These are phyloP conservation scores for Glareola pratincola DNA, from an alignment of 2,113 vertebrate genomes.

Conservation along the genomic window DNA sequence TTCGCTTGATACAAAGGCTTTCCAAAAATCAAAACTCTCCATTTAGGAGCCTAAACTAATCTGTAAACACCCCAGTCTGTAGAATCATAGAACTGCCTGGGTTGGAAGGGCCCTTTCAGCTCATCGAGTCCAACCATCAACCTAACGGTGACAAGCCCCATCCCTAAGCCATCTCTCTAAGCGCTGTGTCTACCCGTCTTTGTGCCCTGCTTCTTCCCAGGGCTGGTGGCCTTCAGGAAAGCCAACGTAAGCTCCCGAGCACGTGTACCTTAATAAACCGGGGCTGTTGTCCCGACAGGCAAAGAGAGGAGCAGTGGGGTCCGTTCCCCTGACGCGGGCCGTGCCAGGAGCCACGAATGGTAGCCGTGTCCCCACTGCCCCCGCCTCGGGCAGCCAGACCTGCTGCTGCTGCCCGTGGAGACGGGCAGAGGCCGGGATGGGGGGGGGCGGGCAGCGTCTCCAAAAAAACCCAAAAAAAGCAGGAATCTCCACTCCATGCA, in stretches of 20 bases:
- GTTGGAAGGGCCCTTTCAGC: too few species aligned
- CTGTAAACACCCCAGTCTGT: background rate
- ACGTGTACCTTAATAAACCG: fast-evolving
- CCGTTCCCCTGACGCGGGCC: background rate
- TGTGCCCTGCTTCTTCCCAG: background rate
- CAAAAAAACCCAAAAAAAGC: fast-evolving
- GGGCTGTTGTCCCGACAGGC: background rate
- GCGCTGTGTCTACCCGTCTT: too few species aligned
- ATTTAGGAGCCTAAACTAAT: background rate
- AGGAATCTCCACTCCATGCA: background rate
- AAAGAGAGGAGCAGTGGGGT: background rate
- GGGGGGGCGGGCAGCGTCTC: background rate
- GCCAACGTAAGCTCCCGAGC: fast-evolving
- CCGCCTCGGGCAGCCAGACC: fast-evolving
- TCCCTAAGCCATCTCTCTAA: too few species aligned
- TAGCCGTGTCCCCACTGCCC: too few species aligned
- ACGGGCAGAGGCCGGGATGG: background rate
- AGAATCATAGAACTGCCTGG: too few species aligned
- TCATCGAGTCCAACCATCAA: too few species aligned
- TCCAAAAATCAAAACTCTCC: background rate
- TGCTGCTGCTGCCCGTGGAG: background rate
- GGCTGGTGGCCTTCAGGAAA: background rate
- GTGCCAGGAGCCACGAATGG: fast-evolving
- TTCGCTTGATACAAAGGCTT: background rate
- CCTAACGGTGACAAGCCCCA: too few species aligned